Conservation (phyloP, 1,140 invertebrate genomes). For the Idris sp. region DNA sequence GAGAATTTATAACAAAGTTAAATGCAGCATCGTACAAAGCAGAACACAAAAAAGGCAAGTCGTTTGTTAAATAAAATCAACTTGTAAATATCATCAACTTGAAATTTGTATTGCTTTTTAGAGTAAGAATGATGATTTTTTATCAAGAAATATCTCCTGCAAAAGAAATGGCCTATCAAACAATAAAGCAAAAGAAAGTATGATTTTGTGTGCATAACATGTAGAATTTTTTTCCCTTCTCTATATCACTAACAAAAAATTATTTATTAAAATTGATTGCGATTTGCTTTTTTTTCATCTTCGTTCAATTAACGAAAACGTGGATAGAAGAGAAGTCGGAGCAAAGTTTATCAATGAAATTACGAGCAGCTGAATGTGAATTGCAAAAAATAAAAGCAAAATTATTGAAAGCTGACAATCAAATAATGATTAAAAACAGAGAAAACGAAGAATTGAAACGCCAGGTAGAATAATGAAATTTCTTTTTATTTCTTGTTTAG, state of each 20-base stretch:
- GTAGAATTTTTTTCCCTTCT: no score
- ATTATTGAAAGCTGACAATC: slow-evolving; percentile 65
- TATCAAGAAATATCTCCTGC: slow-evolving; percentile 2
- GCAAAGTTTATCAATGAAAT: slow-evolving; percentile 63
- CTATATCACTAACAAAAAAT: background rate
- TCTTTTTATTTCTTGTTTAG: no score
- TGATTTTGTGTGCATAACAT: no score
- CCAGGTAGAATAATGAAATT: no score
- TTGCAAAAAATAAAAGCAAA: slow-evolving; percentile 66
- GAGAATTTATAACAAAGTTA: slow-evolving; percentile 27
- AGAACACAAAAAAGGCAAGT: no score
- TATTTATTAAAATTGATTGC: background rate
- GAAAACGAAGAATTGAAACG: slow-evolving; percentile 68
- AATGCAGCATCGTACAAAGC: slow-evolving; percentile 6
- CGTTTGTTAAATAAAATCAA: background rate
- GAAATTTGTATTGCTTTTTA: slow-evolving; percentile 3
- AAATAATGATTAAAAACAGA: slow-evolving; percentile 66
- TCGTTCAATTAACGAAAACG: slow-evolving; percentile 4
- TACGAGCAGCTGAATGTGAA: slow-evolving; percentile 65
- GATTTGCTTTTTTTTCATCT: background rate
- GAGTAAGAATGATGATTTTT: slow-evolving; percentile 18
- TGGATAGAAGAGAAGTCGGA: slow-evolving; percentile 58
- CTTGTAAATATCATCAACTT: slow-evolving; percentile 1
- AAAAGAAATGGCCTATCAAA: background rate
- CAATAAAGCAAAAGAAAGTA: slow-evolving; percentile 11